These are phyloP conservation scores for Cacajao melanocephalus DNA, from an alignment of 2,797 vertebrate genomes.

Conservation along the genomic window DNA sequence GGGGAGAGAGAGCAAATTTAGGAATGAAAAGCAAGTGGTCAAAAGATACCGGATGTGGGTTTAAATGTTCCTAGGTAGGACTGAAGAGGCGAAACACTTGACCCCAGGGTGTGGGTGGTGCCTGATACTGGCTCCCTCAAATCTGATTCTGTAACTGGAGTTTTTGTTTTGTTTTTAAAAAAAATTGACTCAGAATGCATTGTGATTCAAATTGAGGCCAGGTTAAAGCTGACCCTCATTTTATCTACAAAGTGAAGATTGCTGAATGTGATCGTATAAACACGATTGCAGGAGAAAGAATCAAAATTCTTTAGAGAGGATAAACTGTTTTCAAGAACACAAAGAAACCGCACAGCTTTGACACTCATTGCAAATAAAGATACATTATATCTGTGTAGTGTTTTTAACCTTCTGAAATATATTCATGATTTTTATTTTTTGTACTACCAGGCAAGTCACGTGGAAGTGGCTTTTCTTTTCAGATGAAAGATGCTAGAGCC, in stretches of 20 bases:
- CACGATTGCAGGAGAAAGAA: neutral
- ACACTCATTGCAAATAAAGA: slow-evolving; percentile 28
- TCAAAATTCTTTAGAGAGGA: neutral
- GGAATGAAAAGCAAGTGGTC: neutral
- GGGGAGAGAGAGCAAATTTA: neutral
- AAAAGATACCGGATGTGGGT: neutral
- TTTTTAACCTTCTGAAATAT: neutral
- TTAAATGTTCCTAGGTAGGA: neutral
- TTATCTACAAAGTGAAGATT: neutral
- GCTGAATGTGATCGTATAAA: neutral
- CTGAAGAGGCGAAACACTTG: neutral
- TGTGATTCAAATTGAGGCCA: slow-evolving; percentile 65
- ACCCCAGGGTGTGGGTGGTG: too few relatives aligned
- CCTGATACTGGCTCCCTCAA: neutral
- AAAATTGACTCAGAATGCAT: neutral
- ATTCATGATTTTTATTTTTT: neutral
- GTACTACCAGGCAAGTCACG: neutral
- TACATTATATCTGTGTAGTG: neutral
- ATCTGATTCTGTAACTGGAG: slow-evolving; percentile 10
- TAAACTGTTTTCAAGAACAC: neutral
- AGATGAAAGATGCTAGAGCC: neutral
- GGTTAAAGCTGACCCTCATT: neutral
- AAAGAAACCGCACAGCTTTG: neutral
- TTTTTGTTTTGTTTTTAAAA: neutral
- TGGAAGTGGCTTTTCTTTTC: neutral